Evolutionary conservation across 2,113 vertebrate species (phyloP), one percentile per base, ranked within the genome.

Genomic region (Phylloscopus trochiloides): DNA sequence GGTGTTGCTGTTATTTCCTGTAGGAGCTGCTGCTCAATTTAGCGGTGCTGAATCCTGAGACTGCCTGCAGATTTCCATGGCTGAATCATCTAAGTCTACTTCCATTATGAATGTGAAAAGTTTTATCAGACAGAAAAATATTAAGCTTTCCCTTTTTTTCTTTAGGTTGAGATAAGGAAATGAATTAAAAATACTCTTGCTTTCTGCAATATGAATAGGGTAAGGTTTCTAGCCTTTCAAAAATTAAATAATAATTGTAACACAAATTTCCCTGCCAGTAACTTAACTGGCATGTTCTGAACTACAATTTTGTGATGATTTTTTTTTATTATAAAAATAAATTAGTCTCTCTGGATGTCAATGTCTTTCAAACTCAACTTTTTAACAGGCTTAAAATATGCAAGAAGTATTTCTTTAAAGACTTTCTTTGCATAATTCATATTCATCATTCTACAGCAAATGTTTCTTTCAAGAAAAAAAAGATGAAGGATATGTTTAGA

Each of bases 381-480:
- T 92, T 89, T 87, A 96, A 74, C 70, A 75, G 52, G 28, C 63
- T 95, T 95, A 87, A 97, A 94, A 92, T 96, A 96, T 96, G 89
- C 82, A 94, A 85, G 86, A 95, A 79, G 12, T 90, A 77, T 90
- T 82, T 86, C 78, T 96, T 97, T 95, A 82, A 85, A 95, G 92
- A 96, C 57, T 93, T 83, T 71, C 21, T 77, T 86, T 90, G 85
- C 68, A 95, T 97, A 93, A 94, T 95, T 96, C 45, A 45, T 96
- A 77, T 82, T 95, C 92, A 87, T 96, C 94, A 86, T 90, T 96
- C 87, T 66, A 77, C 48, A 88, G 70, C 57, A 96, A 95, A 95
- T 74, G 76, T 73, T 96, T 92, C 86, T 90, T 97, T 93, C 71
- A 93, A 86, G 81, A 34, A 81, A 90, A 92, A 55, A 68, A 83